Evolutionary conservation across 1,140 invertebrate species (phyloP).

Genomic region (Diorhabda sublineata): DNA sequence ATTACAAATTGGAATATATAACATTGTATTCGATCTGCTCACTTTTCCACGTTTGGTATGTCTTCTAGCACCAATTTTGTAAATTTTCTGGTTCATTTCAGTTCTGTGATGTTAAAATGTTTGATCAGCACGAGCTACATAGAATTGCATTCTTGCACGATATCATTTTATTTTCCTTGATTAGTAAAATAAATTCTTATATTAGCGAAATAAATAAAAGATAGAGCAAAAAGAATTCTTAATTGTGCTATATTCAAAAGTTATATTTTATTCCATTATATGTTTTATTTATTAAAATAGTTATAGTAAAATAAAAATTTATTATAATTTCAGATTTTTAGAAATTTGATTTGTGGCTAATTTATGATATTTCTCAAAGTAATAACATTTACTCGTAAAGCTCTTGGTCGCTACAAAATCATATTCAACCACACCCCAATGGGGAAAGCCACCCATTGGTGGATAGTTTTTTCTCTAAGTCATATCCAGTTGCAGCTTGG

Average conservation of each 20-base stretch:
- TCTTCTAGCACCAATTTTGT: conserved; percentile 87
- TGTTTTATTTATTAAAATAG: too few species aligned
- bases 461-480: conserved; percentile 97
- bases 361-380: conserved; percentile 77
- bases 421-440: conserved; percentile 99
- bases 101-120: conserved; percentile 99
- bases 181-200: too few species aligned
- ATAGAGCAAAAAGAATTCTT: too few species aligned
- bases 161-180: conserved; percentile 67
- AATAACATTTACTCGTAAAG: conserved; percentile 95
- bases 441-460: conserved; percentile 99
- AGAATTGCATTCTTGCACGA: conserved; percentile 97
- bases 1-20: too few species aligned
- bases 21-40: too few species aligned
- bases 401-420: conserved; percentile 99
- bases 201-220: too few species aligned
- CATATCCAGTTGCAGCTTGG: conserved; percentile 97
- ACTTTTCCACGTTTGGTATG: conserved; percentile 56
- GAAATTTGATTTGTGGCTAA: too few species aligned
- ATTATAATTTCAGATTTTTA: too few species aligned
- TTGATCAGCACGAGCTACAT: conserved; percentile 98
- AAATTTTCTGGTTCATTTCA: conserved; percentile 99
- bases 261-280: too few species aligned
- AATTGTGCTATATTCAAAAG: too few species aligned
- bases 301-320: too few species aligned